Percentiles rank a stretch among this genome's conserved stretches.
Evolutionary conservation across 2,797 vertebrate genomes (phyloP).

Genomic region (Dendrocincla fuliginosa): DNA sequence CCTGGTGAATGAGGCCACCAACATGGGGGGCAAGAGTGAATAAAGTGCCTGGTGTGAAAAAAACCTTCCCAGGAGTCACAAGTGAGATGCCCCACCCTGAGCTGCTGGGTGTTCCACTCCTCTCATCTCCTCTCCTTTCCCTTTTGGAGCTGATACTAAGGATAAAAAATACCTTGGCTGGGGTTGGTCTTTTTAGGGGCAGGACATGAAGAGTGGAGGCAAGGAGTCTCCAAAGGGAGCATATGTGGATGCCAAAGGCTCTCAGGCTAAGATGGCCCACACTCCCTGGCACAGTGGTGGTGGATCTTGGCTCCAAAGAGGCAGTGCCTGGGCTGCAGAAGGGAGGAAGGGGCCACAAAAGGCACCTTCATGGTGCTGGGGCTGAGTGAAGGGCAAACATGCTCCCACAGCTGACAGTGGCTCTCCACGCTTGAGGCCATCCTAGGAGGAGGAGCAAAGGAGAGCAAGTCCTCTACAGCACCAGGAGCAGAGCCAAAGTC

Average conservation of each 20-base stretch:
- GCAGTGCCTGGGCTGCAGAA: background rate
- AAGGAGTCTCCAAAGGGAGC: background rate
- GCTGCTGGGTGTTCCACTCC: background rate
- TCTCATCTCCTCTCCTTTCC: background rate
- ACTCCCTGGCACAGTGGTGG: background rate
- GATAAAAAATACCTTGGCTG: background rate
- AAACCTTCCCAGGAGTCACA: background rate
- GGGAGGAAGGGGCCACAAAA: background rate
- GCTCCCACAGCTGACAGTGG: background rate
- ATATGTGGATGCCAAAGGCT: background rate
- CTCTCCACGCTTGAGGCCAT: background rate
- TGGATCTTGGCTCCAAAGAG: background rate
- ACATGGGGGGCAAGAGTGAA: fast-evolving
- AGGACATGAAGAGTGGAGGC: background rate
- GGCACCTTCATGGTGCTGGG: background rate
- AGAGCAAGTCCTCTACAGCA: background rate
- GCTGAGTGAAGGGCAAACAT: background rate
- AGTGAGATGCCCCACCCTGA: background rate
- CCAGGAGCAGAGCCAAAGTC: background rate
- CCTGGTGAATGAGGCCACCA: background rate
- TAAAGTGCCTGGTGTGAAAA: background rate
- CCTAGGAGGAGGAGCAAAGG: background rate
- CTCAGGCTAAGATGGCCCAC: background rate
- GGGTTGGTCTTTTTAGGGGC: background rate
- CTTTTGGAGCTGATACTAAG: background rate